Evolutionary conservation across 2,797 vertebrate genomes (phyloP).

Genomic region (Arvicola amphibius): DNA sequence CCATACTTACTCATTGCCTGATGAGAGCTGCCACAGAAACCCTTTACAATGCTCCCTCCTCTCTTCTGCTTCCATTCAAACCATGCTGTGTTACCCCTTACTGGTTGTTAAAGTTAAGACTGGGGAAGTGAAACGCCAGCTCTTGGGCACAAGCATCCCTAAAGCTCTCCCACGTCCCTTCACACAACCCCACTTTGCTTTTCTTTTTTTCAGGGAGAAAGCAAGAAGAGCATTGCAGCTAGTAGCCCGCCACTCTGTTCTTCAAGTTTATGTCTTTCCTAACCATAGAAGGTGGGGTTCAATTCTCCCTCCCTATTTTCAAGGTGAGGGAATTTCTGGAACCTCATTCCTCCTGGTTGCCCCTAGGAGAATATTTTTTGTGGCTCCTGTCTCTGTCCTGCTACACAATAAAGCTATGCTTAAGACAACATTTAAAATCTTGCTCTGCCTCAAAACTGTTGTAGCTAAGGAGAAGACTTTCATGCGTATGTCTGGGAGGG

Average conservation of each 20-base stretch:
- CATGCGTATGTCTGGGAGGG: too few relatives aligned
- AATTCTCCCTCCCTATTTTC: background rate
- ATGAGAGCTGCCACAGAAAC: background rate
- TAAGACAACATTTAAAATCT: background rate
- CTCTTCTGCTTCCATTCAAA: too few relatives aligned
- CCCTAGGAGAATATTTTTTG: background rate
- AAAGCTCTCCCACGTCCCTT: background rate
- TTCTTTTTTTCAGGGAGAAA: background rate
- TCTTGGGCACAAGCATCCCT: background rate
- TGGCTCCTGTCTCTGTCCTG: background rate
- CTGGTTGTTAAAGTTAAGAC: background rate
- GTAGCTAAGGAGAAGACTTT: background rate
- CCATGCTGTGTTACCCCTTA: background rate
- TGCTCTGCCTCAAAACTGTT: background rate
- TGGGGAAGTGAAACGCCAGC: background rate
- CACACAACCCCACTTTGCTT: too few relatives aligned
- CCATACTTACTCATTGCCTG: background rate
- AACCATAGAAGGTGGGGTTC: background rate
- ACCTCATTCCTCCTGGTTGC: background rate
- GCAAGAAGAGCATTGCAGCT: background rate
- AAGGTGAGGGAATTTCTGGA: background rate
- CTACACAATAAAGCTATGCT: background rate
- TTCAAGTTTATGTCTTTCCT: background rate
- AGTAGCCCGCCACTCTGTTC: background rate
- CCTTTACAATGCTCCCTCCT: background rate